Conservation (phyloP, 1,140 invertebrate genomes). For the Drosophila nikananu region DNA sequence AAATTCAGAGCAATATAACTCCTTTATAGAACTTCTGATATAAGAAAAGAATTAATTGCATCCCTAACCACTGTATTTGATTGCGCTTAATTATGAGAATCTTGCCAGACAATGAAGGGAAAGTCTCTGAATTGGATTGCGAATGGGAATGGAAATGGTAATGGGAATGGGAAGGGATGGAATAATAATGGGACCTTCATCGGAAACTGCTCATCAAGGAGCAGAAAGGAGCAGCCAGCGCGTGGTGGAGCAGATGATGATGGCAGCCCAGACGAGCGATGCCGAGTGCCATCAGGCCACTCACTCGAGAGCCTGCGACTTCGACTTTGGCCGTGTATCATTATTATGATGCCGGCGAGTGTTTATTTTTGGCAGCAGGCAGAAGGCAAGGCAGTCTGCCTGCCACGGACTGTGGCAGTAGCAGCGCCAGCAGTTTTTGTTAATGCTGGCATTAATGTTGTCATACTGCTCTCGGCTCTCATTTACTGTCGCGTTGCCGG, state of each 20-base stretch:
- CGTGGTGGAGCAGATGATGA: conserved; percentile 5
- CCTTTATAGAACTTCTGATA: neutral
- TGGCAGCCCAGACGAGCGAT: conserved; percentile 30
- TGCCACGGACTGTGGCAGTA: conserved; percentile 3
- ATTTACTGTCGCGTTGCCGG: conserved; percentile 56
- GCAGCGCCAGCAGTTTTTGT: conserved; percentile 67
- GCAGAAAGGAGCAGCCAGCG: conserved; percentile 18
- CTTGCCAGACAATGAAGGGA: conserved; percentile 65
- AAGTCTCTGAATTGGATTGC: conserved; percentile 42
- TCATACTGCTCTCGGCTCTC: conserved; percentile 66
- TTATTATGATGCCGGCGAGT: conserved; percentile 79
- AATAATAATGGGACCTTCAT: conserved; percentile 37
- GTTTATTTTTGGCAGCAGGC: conserved; percentile 77
- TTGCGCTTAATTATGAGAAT: conserved; percentile 72
- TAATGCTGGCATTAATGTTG: conserved; percentile 81
- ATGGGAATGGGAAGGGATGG: conserved; percentile 10
- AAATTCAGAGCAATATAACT: neutral
- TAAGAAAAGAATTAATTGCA: neutral
- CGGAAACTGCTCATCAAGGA: conserved; percentile 58
- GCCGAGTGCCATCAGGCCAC: conserved; percentile 44
- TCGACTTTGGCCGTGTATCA: conserved; percentile 71
- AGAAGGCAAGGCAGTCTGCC: neutral
- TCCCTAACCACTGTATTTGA: conserved; percentile 52
- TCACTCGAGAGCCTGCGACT: conserved; percentile 38
- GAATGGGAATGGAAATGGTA: conserved; percentile 6